These are phyloP conservation scores for Vannuccia rotundouncinata DNA, from an alignment of 2,888 invertebrate species.

Conservation along the genomic window DNA sequence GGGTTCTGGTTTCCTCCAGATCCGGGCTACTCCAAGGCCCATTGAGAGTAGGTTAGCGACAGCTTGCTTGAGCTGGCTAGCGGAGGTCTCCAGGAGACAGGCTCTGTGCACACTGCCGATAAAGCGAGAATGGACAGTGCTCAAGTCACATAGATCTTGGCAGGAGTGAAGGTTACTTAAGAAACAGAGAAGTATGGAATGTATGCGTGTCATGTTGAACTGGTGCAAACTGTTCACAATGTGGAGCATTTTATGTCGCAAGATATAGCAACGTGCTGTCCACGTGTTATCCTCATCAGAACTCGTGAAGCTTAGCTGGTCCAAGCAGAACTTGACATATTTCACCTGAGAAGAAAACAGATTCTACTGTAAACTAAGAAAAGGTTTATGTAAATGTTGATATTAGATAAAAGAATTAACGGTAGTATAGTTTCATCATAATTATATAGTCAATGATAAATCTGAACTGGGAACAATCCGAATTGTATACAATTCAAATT, in stretches of 20 bases:
- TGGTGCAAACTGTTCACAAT: constrained; percentile 56
- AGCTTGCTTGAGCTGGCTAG: background rate
- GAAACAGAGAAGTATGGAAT: background rate
- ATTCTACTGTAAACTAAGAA: no score
- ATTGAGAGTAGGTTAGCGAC: background rate
- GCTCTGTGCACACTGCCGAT: background rate
- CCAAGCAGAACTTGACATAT: constrained; percentile 53
- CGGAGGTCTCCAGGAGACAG: background rate
- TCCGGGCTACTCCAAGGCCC: background rate
- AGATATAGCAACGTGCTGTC: background rate
- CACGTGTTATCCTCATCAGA: constrained; percentile 43
- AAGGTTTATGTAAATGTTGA: no score
- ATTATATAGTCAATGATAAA: no score
- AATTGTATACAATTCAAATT: no score
- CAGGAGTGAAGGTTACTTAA: background rate
- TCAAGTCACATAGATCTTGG: background rate
- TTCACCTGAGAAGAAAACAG: constrained; percentile 44
- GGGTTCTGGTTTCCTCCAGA: background rate
- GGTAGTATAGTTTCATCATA: no score
- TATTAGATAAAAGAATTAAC: no score
- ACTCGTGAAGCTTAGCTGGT: constrained; percentile 50
- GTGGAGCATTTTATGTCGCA: constrained; percentile 52
- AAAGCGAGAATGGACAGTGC: background rate
- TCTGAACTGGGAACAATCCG: no score
- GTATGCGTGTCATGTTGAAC: constrained; percentile 52